Evolutionary conservation across 2,888 invertebrate genomes (phyloP).

Genomic region (Siphlonurus alternatus): DNA sequence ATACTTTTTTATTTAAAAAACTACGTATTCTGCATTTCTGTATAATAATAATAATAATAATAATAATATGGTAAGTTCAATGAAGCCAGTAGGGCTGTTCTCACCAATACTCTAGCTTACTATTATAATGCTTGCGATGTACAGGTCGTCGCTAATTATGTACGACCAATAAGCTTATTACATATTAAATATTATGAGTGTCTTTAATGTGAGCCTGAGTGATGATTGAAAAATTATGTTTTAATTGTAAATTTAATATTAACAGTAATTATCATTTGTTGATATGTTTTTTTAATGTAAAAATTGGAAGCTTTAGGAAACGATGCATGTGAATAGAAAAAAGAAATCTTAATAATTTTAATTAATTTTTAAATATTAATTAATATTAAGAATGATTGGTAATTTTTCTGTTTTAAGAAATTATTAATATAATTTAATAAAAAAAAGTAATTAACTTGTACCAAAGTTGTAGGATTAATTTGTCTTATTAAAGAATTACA

Average conservation of each 20-base stretch:
- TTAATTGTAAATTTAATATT: not conserved
- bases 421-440: not conserved
- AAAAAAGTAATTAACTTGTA: not conserved
- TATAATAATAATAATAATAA: no score
- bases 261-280: constrained; percentile 3
- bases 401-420: not conserved
- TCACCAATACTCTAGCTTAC: not conserved
- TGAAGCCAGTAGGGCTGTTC: no score
- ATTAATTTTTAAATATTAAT: not conserved
- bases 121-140: not conserved
- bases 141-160: not conserved
- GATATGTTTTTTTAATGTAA: not conserved
- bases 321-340: not conserved
- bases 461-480: constrained; percentile 1
- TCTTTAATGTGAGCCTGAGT: not conserved
- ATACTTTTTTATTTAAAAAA: no score
- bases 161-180: not conserved
- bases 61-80: no score
- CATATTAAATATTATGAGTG: not conserved
- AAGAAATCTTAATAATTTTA: not conserved
- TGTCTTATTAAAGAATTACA: not conserved
- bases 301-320: not conserved
- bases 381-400: not conserved
- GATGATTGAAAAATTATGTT: not conserved
- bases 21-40: no score